phyloP scores from a whole-genome alignment of 1,140 invertebrate species.

The Carposina sasakii region DNA sequence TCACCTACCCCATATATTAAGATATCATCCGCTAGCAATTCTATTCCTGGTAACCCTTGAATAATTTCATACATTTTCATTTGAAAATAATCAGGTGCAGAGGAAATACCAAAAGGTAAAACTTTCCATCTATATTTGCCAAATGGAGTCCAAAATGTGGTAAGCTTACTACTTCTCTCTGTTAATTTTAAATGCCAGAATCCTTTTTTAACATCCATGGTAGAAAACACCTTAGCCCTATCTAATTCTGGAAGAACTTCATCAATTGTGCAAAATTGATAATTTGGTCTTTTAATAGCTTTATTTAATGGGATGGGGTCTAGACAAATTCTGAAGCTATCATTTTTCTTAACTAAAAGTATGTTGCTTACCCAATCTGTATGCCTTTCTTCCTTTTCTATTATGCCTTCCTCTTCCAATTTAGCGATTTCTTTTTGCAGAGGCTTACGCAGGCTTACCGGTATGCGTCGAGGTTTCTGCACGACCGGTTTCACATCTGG shows the following conservation, averaged over 20 bases:
- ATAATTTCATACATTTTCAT: slow-evolving; percentile 12
- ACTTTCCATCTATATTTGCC: slow-evolving; percentile 27
- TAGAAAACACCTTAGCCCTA: slow-evolving; percentile 37
- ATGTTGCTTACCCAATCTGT: neutral
- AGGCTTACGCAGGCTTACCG: neutral
- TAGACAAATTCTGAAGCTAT: slow-evolving; percentile 40
- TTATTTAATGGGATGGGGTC: slow-evolving; percentile 48
- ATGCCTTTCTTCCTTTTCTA: neutral
- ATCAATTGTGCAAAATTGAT: slow-evolving; percentile 29
- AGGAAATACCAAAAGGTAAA: slow-evolving; percentile 36
- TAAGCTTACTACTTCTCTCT: slow-evolving; percentile 12
- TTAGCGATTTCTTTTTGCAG: neutral
- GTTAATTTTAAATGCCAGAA: slow-evolving; percentile 22
- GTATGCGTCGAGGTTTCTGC: neutral
- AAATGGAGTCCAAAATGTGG: slow-evolving; percentile 14
- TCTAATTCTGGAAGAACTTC: slow-evolving; percentile 23
- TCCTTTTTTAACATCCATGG: slow-evolving; percentile 32
- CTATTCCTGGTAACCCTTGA: slow-evolving; percentile 15
- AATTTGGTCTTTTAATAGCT: slow-evolving; percentile 29
- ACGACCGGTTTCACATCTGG: neutral
- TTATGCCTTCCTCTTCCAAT: neutral
- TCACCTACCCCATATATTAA: slow-evolving; percentile 18
- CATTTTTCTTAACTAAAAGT: slow-evolving; percentile 21
- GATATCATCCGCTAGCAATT: slow-evolving; percentile 24
- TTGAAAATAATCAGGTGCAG: slow-evolving; percentile 28